phyloP scores from a whole-genome alignment of 2,797 vertebrate species.

The Dendrocincla fuliginosa region DNA sequence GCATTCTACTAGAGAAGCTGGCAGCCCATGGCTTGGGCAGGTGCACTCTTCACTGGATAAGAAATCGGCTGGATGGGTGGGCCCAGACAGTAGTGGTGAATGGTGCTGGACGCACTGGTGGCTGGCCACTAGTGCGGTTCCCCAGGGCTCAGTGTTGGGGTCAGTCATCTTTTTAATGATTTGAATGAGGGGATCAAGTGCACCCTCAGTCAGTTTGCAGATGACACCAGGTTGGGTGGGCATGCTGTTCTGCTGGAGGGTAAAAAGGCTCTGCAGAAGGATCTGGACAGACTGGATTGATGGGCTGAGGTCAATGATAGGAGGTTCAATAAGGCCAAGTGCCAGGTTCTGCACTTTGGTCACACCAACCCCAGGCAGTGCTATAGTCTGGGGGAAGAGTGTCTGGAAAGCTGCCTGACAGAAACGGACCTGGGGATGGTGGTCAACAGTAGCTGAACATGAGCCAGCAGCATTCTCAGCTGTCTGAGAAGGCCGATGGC shows the following conservation, averaged over 20 bases:
- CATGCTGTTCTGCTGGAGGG: not conserved
- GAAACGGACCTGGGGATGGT: not conserved
- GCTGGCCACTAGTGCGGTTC: not conserved
- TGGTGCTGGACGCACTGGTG: too few relatives aligned
- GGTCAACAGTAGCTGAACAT: not conserved
- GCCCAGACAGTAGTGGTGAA: not conserved
- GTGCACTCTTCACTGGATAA: not conserved
- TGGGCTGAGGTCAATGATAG: not conserved
- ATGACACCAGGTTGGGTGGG: not conserved
- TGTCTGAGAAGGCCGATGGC: not conserved
- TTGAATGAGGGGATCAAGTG: not conserved
- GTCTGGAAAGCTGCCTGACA: not conserved
- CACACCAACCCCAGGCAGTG: not conserved
- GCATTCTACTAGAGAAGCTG: not conserved
- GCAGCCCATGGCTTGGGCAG: not conserved
- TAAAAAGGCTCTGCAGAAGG: not conserved
- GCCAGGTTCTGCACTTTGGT: rapidly evolving
- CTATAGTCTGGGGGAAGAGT: not conserved
- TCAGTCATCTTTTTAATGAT: not conserved
- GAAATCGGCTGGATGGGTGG: not conserved
- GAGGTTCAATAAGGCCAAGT: not conserved
- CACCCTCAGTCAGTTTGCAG: not conserved
- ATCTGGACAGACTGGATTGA: not conserved
- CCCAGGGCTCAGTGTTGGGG: not conserved
- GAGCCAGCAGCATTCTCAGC: not conserved